Conservation (phyloP, 2,888 invertebrate species). For the Itoplectis maculator region DNA sequence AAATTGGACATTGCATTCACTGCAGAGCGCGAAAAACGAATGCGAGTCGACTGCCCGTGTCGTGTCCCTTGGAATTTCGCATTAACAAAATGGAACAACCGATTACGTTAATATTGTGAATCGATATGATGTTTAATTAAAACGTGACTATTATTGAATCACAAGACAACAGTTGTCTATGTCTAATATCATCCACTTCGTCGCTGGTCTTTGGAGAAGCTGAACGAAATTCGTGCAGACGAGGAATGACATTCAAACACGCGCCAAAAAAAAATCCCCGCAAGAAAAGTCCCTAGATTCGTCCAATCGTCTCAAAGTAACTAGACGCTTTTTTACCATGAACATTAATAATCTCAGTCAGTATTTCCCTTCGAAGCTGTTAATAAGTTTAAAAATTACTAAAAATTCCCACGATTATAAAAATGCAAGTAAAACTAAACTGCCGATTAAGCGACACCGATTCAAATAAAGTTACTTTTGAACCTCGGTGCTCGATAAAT, state of each 20-base stretch:
- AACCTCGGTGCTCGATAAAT: too few relatives aligned
- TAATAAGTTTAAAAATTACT: too few relatives aligned
- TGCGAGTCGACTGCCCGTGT: conserved; percentile 38
- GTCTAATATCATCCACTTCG: background rate
- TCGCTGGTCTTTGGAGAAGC: background rate
- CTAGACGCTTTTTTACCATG: background rate
- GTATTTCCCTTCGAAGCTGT: too few relatives aligned
- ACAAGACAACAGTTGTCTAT: background rate
- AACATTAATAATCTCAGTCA: too few relatives aligned
- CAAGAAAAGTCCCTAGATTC: conserved; percentile 6
- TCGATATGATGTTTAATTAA: conserved; percentile 78
- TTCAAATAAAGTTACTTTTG: too few relatives aligned
- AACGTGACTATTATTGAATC: conserved; percentile 57
- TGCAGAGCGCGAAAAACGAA: conserved; percentile 40
- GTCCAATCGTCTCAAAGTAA: background rate
- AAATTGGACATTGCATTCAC: conserved; percentile 48
- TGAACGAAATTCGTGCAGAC: background rate
- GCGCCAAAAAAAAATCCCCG: background rate
- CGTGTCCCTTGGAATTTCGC: conserved; percentile 56
- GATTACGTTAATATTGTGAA: conserved; percentile 76
- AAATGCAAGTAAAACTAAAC: too few relatives aligned
- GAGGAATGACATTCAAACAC: background rate
- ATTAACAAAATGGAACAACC: conserved; percentile 55
- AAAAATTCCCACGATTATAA: too few relatives aligned
- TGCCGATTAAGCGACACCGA: too few relatives aligned